Conservation (phyloP, 2,113 vertebrate species). For the Pogona vitticeps region DNA sequence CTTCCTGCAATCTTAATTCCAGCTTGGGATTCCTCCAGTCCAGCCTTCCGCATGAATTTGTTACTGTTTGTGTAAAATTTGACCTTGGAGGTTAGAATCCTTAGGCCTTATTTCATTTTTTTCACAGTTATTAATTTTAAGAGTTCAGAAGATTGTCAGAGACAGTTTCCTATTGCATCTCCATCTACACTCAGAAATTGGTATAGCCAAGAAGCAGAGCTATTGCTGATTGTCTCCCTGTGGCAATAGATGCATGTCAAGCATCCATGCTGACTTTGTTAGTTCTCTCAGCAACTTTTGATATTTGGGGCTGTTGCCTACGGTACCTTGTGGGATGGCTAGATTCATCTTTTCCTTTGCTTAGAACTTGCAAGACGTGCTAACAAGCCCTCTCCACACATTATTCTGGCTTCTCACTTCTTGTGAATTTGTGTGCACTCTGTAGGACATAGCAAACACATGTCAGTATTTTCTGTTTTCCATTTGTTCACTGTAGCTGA, state of each 20-base stretch:
- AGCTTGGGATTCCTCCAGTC: no score
- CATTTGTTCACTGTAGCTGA: slow-evolving; percentile 1
- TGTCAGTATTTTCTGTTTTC: not conserved
- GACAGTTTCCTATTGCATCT: not conserved
- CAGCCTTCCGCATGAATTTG: no score
- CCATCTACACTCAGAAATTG: slow-evolving; percentile 6
- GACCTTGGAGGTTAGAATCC: not conserved
- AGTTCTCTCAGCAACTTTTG: not conserved
- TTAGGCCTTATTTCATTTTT: not conserved
- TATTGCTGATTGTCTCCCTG: slow-evolving; percentile 2
- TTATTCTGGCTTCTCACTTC: not conserved
- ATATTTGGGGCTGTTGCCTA: slow-evolving; percentile 1
- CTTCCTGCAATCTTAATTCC: no score
- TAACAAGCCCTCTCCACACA: not conserved
- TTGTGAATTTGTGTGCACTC: not conserved
- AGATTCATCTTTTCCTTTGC: slow-evolving; percentile 20
- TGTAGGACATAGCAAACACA: not conserved
- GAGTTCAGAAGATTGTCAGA: not conserved
- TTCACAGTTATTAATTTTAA: not conserved
- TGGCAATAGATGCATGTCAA: slow-evolving; percentile 7
- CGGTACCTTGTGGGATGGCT: not conserved
- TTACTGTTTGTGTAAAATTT: not conserved
- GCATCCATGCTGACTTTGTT: slow-evolving; percentile 2
- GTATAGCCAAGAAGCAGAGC: slow-evolving; percentile 2
- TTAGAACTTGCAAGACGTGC: not conserved